phyloP scores from a whole-genome alignment of 2,888 invertebrate species.

The Sarcophaga carnaria region DNA sequence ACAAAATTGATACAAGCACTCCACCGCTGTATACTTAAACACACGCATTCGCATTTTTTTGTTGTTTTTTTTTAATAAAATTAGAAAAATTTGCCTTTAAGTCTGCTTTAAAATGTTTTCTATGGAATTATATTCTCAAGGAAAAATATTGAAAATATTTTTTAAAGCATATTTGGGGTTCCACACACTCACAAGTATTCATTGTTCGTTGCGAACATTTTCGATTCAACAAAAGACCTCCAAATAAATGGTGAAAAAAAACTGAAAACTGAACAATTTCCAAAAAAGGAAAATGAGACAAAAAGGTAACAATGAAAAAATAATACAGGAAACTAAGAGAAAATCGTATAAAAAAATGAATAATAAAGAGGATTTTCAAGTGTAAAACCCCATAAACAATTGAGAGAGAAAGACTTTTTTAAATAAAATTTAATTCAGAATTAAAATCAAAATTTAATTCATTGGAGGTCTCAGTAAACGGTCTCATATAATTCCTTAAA shows the following conservation, averaged over 20 bases:
- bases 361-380: background rate
- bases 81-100: background rate
- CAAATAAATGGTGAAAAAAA: too few relatives aligned
- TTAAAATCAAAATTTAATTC: too few relatives aligned
- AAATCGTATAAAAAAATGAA: constrained; percentile 1
- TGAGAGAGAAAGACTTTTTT: too few relatives aligned
- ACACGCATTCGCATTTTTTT: background rate
- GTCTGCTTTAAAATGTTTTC: background rate
- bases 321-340: constrained; percentile 4
- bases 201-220: too few relatives aligned
- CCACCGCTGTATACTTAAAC: background rate
- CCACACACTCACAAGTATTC: too few relatives aligned
- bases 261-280: too few relatives aligned
- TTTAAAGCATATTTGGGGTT: background rate
- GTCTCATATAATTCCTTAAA: too few relatives aligned
- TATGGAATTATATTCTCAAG: background rate
- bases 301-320: constrained; percentile 13
- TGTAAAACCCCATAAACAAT: background rate
- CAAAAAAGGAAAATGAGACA: too few relatives aligned
- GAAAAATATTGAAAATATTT: constrained; percentile 11
- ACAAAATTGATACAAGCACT: background rate
- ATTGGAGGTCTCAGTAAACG: too few relatives aligned
- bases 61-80: constrained; percentile 10
- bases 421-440: too few relatives aligned
- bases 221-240: too few relatives aligned